These are phyloP conservation scores for Sciaenops ocellatus DNA, from an alignment of 2,797 vertebrate species.

Conservation along the genomic window DNA sequence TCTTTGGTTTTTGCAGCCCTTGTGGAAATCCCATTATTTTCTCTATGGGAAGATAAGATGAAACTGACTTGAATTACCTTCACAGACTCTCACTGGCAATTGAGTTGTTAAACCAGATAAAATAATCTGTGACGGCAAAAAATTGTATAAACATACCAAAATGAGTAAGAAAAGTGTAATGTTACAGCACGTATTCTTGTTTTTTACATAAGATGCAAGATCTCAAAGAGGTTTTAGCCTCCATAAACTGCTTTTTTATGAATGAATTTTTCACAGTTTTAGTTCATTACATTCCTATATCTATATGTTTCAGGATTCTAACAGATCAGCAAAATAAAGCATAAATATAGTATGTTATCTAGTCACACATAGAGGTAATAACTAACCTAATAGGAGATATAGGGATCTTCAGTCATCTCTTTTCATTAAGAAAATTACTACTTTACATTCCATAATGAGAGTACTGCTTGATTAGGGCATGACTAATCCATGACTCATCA, in stretches of 20 bases:
- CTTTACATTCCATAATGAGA: constrained; percentile 18
- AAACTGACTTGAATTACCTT: background rate
- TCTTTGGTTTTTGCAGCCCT: background rate
- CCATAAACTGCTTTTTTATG: background rate
- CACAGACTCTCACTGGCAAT: background rate
- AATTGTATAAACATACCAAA: background rate
- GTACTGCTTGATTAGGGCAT: constrained; percentile 13
- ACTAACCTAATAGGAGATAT: background rate
- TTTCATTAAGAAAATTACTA: constrained; percentile 4
- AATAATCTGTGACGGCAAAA: background rate
- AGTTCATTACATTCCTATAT: background rate
- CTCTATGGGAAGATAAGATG: background rate
- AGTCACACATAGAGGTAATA: background rate
- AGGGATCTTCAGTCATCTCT: background rate
- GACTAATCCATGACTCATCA: constrained; percentile 45
- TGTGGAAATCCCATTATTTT: background rate
- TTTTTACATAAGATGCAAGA: background rate
- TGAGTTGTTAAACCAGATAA: background rate
- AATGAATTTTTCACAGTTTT: background rate
- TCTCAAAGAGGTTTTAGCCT: background rate
- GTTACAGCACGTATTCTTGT: background rate
- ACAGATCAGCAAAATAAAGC: background rate
- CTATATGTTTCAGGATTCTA: background rate
- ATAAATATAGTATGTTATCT: background rate
- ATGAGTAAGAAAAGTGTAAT: background rate